A percentile compares a stretch with the other conserved stretches of the same genome.
These are phyloP conservation scores for Gari tellinella DNA, from an alignment of 2,888 invertebrate species.

Conservation along the genomic window DNA sequence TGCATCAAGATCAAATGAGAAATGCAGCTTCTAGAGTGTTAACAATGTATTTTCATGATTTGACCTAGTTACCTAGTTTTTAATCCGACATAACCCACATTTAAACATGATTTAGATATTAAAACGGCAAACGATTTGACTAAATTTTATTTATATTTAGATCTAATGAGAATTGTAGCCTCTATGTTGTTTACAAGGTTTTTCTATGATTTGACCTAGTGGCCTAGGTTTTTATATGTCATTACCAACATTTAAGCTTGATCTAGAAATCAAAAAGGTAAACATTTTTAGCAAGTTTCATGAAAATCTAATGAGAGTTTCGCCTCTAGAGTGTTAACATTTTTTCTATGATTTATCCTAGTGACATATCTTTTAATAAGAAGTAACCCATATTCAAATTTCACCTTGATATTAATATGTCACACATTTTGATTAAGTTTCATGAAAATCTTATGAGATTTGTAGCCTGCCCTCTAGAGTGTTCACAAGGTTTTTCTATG, in stretches of 20 bases:
- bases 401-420: not conserved
- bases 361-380: not conserved
- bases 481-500: not conserved
- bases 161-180: not conserved
- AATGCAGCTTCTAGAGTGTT: no score
- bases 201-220: conserved; percentile 1
- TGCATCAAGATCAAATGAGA: no score
- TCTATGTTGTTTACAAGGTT: not conserved
- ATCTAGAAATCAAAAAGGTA: not conserved
- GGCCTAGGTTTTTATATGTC: not conserved
- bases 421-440: not conserved
- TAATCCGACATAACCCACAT: no score
- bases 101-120: no score
- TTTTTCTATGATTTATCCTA: not conserved
- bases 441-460: not conserved
- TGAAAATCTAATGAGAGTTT: not conserved
- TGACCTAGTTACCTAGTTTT: no score
- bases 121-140: not conserved
- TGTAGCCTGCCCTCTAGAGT: conserved; percentile 1
- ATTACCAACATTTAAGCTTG: conserved; percentile 1
- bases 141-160: not conserved
- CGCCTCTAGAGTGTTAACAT: not conserved
- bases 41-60: no score
- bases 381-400: not conserved
- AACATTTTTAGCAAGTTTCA: not conserved